Evolutionary conservation across 2,113 vertebrate genomes (phyloP).

Genomic region (Hystrix brachyura): DNA sequence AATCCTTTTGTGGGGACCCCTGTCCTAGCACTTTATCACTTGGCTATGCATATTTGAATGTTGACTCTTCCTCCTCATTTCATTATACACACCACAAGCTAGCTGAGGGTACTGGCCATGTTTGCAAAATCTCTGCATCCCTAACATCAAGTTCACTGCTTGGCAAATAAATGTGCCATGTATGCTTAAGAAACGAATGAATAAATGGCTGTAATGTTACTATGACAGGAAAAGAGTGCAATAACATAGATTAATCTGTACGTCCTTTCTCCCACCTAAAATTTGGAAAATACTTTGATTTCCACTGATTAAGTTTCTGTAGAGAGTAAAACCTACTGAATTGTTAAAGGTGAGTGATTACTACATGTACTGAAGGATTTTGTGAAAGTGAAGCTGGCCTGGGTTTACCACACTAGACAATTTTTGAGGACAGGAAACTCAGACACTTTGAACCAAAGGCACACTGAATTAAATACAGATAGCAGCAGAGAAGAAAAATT

Average conservation of each 20-base stretch:
- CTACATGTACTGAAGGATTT: not conserved
- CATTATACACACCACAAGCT: not conserved
- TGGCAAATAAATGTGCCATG: not conserved
- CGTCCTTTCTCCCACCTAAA: not conserved
- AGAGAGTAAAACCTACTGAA: not conserved
- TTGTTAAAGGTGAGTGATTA: not conserved
- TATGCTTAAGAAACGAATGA: not conserved
- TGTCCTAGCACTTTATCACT: not conserved
- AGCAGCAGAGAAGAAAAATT: not conserved
- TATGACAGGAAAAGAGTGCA: not conserved
- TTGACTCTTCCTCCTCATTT: not conserved
- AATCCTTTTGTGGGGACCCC: not conserved
- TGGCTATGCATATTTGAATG: not conserved
- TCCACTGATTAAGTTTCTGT: not conserved
- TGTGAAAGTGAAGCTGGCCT: conserved; percentile 25
- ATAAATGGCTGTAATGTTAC: not conserved
- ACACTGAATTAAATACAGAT: not conserved
- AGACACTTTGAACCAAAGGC: not conserved
- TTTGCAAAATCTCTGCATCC: conserved; percentile 24
- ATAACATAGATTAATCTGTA: not conserved
- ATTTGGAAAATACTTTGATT: conserved; percentile 4
- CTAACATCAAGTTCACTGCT: not conserved
- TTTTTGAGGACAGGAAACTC: not conserved
- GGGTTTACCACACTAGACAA: not conserved
- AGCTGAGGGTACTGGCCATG: not conserved